Base-by-base conservation (phyloP, 2,888 invertebrate species). In the Sminthurides aquaticus region DNA sequence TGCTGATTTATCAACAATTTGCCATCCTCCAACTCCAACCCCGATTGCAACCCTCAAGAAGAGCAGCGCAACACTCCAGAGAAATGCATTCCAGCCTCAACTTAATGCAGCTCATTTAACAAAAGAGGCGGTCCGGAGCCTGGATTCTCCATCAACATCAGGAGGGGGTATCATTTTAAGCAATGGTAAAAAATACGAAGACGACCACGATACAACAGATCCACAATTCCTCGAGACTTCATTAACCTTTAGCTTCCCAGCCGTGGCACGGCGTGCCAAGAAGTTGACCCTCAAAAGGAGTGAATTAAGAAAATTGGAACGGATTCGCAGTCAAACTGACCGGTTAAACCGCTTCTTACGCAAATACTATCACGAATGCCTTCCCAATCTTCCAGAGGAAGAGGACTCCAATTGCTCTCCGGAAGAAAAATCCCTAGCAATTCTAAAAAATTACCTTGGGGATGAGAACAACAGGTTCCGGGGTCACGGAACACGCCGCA, bases 281-380 rank as follows among this genome's bases (percentile, higher is more conserved):
- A 72, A 71, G 59, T 64, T 74, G 25, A 74, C 72, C 15, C 56
- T 72, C 49, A 74, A 74, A 61, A 65, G 74, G 29, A 69, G 69
- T 52, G 74, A 74, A 65, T 49, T 74, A 3, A 64, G 69, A 27
- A 74, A 74, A 61, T 59, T 74, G 60, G 72, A 74, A 49, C 57
- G 67, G 18, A 66, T 74, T 28, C 70, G 69, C 22, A 68, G 66
- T 62, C 72, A 74, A 59, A 71, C 71, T 15, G 72, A 72, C 29
- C 63, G 67, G 60, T 66, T 74, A 58, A 72, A 72, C 65, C 69
- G 69, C 49, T 74, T 70, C 61, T 67, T 74, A 2, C 68, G 65
- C 57, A 72, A 72, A 59, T 72, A 74, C 57, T 74, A 74, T 62
- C 71, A 72, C 57, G 74, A 74, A 64, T 74, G 72, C 60, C 65